These are phyloP conservation scores for Pongo abelii DNA, from an alignment of 2,113 vertebrate genomes.

Conservation along the genomic window DNA sequence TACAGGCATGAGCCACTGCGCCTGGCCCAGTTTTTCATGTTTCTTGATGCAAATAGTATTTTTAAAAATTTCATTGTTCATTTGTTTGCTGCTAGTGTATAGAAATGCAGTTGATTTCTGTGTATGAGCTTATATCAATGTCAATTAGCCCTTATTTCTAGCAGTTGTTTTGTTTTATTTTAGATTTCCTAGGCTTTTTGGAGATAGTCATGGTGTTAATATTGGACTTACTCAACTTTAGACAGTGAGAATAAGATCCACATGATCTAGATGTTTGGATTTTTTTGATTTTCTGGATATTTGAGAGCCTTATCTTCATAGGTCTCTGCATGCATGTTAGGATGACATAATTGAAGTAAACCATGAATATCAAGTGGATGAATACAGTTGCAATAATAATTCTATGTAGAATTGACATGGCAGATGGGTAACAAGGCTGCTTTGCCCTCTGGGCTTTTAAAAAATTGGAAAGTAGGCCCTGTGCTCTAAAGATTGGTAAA, in stretches of 20 bases:
- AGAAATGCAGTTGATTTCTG: neutral
- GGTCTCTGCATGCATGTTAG: neutral
- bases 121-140: neutral
- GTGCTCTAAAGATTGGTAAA: slow-evolving; percentile 30
- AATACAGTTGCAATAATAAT: neutral
- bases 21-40: neutral
- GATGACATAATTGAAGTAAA: slow-evolving; percentile 3
- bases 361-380: slow-evolving; percentile 9
- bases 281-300: slow-evolving; percentile 28
- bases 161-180: neutral
- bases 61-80: neutral
- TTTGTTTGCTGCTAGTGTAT: neutral
- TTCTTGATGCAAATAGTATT: neutral
- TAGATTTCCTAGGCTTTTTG: slow-evolving; percentile 26
- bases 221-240: neutral
- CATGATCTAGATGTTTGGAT: neutral
- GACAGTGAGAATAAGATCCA: neutral
- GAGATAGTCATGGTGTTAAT: neutral
- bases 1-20: too few relatives aligned
- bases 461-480: neutral
- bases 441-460: slow-evolving; percentile 31
- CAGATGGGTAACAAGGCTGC: slow-evolving; percentile 10
- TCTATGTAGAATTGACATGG: neutral
- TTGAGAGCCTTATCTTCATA: slow-evolving; percentile 22
- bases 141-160: neutral